Conservation (phyloP, 2,113 vertebrate genomes). For the Ahaetulla prasina region DNA sequence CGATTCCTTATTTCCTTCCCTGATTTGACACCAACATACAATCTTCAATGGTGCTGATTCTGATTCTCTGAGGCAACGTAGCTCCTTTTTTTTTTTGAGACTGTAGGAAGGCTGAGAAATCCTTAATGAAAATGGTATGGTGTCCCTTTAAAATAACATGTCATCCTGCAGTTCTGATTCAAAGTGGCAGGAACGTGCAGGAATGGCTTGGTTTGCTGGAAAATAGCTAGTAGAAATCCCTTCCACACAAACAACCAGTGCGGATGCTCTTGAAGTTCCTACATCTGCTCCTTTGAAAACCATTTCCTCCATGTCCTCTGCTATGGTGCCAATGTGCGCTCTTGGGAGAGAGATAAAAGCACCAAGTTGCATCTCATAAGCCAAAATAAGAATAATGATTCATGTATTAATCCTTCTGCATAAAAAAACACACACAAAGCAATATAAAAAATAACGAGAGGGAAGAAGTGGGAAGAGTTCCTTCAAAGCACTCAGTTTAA, state of each 20-base stretch:
- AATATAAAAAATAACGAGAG: constrained; percentile 31
- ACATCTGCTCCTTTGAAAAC: constrained; percentile 65
- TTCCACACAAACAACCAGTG: constrained; percentile 17
- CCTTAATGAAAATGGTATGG: constrained; percentile 17
- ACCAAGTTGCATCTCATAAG: constrained; percentile 53
- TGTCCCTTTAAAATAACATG: constrained; percentile 21
- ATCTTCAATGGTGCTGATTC: background rate
- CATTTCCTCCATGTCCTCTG: constrained; percentile 60
- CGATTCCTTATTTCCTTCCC: background rate
- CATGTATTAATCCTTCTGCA: constrained; percentile 57
- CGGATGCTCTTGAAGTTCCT: constrained; percentile 46
- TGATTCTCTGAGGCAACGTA: constrained; percentile 17
- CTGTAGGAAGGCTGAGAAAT: background rate
- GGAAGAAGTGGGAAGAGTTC: background rate
- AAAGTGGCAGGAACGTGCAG: constrained; percentile 18
- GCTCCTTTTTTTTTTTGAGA: constrained; percentile 26
- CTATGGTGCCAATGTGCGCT: constrained; percentile 47
- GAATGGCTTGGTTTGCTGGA: background rate
- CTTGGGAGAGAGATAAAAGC: constrained; percentile 63
- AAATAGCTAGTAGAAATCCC: constrained; percentile 33
- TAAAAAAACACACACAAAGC: constrained; percentile 9
- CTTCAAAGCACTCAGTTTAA: constrained; percentile 13
- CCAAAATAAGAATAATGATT: constrained; percentile 60
- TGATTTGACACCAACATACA: constrained; percentile 1
- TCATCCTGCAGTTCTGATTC: background rate